Evolutionary conservation across 2,888 invertebrate species (phyloP).

Genomic region (Furcula furcula): DNA sequence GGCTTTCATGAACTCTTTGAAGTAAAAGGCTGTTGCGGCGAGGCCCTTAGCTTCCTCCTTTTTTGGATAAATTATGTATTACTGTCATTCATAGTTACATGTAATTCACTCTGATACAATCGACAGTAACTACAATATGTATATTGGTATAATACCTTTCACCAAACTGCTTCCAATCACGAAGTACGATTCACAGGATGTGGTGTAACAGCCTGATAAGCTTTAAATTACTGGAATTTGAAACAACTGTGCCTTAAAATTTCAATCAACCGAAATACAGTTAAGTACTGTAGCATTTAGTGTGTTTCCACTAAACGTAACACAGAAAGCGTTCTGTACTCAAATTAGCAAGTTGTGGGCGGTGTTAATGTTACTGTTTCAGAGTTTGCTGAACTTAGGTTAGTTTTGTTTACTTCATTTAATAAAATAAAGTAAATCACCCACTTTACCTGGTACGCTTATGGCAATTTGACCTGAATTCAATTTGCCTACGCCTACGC

Average conservation of each 20-base stretch:
- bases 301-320: slow-evolving; percentile 8
- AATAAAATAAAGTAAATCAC: slow-evolving; percentile 2
- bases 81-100: too few relatives aligned
- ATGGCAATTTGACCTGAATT: too few relatives aligned
- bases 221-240: background rate
- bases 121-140: too few relatives aligned
- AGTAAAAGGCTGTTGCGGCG: too few relatives aligned
- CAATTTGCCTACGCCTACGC: too few relatives aligned
- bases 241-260: background rate
- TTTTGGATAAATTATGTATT: too few relatives aligned
- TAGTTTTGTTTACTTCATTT: slow-evolving; percentile 9
- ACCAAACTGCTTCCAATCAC: background rate
- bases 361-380: slow-evolving; percentile 37
- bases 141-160: too few relatives aligned
- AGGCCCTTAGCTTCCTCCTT: too few relatives aligned
- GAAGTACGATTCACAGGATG: background rate
- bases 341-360: slow-evolving; percentile 35
- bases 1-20: too few relatives aligned
- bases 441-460: background rate
- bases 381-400: slow-evolving; percentile 21
- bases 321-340: slow-evolving; percentile 25
- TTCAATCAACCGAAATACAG: background rate
- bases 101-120: too few relatives aligned
- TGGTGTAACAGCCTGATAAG: background rate
- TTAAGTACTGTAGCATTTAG: background rate